Conservation (phyloP, 2,113 vertebrate genomes). For the Bubo blakistoni region DNA sequence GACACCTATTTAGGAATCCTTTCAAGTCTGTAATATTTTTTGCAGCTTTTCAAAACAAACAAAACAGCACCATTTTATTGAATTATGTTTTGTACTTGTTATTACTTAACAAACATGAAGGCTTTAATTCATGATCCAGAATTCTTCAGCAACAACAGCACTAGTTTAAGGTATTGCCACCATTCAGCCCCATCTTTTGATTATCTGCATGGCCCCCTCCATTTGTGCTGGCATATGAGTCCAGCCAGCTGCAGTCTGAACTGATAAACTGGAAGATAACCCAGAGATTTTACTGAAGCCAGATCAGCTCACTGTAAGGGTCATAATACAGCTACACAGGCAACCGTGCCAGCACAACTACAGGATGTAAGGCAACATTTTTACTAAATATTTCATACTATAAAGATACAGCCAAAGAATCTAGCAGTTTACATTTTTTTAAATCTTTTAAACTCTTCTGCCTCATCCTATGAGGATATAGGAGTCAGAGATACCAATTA, state of each 20-base stretch:
- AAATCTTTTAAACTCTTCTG: neutral
- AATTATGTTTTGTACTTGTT: neutral
- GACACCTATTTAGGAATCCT: neutral
- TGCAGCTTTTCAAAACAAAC: neutral
- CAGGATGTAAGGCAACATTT: neutral
- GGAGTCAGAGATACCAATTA: neutral
- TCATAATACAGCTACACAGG: neutral
- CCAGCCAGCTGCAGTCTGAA: neutral
- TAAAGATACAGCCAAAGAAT: neutral
- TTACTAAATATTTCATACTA: neutral
- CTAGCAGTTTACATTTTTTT: neutral
- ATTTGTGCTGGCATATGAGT: neutral
- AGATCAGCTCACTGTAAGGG: neutral
- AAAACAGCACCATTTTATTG: neutral
- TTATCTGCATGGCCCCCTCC: rapidly evolving
- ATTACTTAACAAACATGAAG: neutral
- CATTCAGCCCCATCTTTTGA: neutral
- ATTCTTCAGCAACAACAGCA: neutral
- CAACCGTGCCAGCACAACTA: neutral
- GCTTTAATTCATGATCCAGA: neutral
- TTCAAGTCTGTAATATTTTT: neutral
- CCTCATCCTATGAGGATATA: neutral
- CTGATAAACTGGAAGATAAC: neutral
- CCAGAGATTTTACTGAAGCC: neutral
- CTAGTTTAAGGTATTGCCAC: neutral